Evolutionary conservation across 2,888 invertebrate genomes (phyloP), one percentile per base, ranked within the genome.

Genomic region (Psococerastis gibbosa): DNA sequence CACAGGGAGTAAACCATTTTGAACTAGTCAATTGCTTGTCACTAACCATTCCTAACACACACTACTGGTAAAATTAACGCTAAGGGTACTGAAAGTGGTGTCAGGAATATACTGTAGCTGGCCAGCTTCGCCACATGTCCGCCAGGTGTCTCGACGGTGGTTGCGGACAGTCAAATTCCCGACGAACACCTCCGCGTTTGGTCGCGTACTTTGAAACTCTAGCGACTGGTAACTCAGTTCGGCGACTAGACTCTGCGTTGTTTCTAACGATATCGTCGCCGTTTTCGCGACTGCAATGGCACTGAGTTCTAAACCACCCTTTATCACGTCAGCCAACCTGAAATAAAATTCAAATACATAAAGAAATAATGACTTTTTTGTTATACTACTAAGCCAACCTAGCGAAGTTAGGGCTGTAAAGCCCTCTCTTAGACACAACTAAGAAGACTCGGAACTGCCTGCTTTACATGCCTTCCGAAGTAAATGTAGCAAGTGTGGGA

Each of bases 31-130:
- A n/a, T n/a, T n/a, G n/a, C n/a, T n/a, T n/a, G n/a, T n/a, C n/a
- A n/a, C n/a, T n/a, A n/a, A n/a, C n/a, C n/a, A n/a, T n/a, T n/a
- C n/a, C n/a, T n/a, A n/a, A n/a, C n/a, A n/a, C n/a, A n/a, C n/a
- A n/a, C n/a, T n/a, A n/a, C n/a, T n/a, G n/a, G 77, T 55, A 79
- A 79, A 65, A 65, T 70, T 15, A 72, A 76, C 27, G 8, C 68
- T 77, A 77, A 54, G 27, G 27, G 27, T 27, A 11, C 27, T 27
- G 11, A 27, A 27, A 27, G 8, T 27, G 27, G 27, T 9, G 8
- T 27, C 27, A 11, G 27, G 11, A 11, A 27, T 27, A 11, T 27
- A 27, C 6, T 11, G 6, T 11, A 27, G 6, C 11, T 9, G 27
- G 11, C 27, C 27, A 27, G 27, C 27, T 9, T 38, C n/a, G 20